Evolutionary conservation across 2,888 invertebrate species (phyloP), one percentile per base, ranked within the genome.

Genomic region (Eucera pruinosa): DNA sequence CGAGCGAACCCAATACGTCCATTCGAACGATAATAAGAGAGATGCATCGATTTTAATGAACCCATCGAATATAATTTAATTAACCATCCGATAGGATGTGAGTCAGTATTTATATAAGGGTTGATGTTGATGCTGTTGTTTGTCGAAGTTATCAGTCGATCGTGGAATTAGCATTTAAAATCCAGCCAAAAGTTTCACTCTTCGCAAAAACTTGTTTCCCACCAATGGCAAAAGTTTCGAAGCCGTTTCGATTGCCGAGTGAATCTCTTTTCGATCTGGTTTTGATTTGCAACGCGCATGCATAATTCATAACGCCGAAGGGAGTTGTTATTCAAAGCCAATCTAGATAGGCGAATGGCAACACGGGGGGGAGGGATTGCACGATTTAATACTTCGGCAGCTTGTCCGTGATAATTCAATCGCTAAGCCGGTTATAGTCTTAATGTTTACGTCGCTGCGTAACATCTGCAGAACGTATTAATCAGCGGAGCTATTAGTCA

Each of bases 381-480:
- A 43, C 73, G 39, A 39, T 73, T 73, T 61, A 57, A 75, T 75
- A 43, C 67, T 45, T 76, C 23, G 76, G 66, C 60, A 66, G 66
- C 41, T 48, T 60, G 60, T 61, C 45, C 61, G 64, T 47, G 75
- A 85, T 83, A 74, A 80, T 80, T 67, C 74, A 67, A 79, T 85
- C 71, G 71, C 50, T 4, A 55, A 54, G 50, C 47, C 11, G 55
- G 20, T 15, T 11, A 66, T 70, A 45, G 78, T 83, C 81, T 83
- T 85, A 83, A 81, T 83, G 85, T 83, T 85, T 83, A 83, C 83
- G 79, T 75, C 85, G 69, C 57, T 55, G 30, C 52, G 84, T 79
- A 84, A 83, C 84, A 84, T 84, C 84, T 84, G 84, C 73, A 64
- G 71, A 36, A 68, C 45, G 83, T 81, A 84, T 84, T 84, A 84